Conservation (phyloP, 2,888 invertebrate species). For the Drosophila fungiperda region DNA sequence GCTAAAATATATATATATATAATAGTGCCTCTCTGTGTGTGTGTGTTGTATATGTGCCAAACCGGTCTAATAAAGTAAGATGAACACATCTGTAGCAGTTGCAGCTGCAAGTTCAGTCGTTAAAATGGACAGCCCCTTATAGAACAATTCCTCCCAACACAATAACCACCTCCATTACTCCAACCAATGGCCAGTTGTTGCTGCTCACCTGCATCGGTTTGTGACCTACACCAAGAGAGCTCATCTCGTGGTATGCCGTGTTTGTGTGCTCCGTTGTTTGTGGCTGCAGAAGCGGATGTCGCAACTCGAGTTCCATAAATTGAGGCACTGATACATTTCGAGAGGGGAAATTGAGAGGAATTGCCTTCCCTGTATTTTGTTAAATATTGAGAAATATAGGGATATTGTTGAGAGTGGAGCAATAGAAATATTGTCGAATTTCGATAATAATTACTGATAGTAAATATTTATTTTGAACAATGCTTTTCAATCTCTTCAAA, state of each 20-base stretch:
- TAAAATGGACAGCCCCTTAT: conserved; percentile 51
- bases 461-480: neutral
- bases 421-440: neutral
- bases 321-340: conserved; percentile 22
- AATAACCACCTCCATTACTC: neutral
- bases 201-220: conserved; percentile 70
- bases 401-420: neutral
- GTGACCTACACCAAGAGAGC: conserved; percentile 76
- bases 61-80: conserved; percentile 54
- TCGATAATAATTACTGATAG: neutral
- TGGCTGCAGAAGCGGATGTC: conserved; percentile 33
- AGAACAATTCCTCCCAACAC: neutral
- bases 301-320: conserved; percentile 9
- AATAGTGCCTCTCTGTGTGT: conserved; percentile 7
- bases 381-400: neutral
- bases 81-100: conserved; percentile 69
- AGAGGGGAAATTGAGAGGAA: conserved; percentile 24
- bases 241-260: conserved; percentile 22
- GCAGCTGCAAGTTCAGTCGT: conserved; percentile 61
- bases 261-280: conserved; percentile 21
- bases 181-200: conserved; percentile 35
- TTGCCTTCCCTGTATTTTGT: conserved; percentile 2
- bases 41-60: conserved; percentile 27
- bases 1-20: conserved; percentile 42
- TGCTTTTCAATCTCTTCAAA: neutral